Conservation (phyloP, 2,113 vertebrate species). For the Dasypus novemcinctus region DNA sequence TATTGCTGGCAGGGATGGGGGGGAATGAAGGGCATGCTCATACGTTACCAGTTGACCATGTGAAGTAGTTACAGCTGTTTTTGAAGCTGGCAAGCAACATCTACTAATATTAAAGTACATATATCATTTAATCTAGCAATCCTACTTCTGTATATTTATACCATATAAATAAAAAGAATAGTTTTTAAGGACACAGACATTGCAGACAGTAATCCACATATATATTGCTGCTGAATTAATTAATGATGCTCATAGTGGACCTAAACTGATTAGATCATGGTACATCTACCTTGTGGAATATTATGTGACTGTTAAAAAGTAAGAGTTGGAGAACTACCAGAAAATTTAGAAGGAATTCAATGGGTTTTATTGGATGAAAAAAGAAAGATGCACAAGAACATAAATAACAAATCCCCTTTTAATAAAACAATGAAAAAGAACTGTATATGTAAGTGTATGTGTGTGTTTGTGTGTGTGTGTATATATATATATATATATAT, state of each 20-base stretch:
- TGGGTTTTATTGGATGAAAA: constrained; percentile 7
- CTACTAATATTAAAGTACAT: constrained; percentile 39
- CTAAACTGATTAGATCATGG: neutral
- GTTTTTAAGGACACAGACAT: constrained; percentile 37
- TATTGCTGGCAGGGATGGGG: constrained; percentile 14
- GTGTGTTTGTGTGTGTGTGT: too few relatives aligned
- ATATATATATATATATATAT: too few relatives aligned
- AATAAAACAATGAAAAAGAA: constrained; percentile 20
- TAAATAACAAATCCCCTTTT: neutral
- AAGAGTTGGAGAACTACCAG: neutral
- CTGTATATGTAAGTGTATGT: neutral
- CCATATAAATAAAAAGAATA: constrained; percentile 14
- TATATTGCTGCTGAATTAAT: neutral
- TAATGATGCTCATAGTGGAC: neutral
- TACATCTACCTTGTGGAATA: neutral
- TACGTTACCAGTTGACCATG: neutral
- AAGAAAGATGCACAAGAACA: neutral
- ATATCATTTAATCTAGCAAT: neutral
- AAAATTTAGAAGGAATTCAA: neutral
- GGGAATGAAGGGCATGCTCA: neutral
- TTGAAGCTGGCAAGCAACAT: constrained; percentile 23
- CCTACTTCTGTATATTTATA: neutral
- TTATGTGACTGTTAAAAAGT: neutral
- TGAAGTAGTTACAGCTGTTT: neutral
- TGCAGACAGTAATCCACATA: neutral